Evolutionary conservation across 2,113 vertebrate species (phyloP).

Genomic region (Phylloscopus whistleri): DNA sequence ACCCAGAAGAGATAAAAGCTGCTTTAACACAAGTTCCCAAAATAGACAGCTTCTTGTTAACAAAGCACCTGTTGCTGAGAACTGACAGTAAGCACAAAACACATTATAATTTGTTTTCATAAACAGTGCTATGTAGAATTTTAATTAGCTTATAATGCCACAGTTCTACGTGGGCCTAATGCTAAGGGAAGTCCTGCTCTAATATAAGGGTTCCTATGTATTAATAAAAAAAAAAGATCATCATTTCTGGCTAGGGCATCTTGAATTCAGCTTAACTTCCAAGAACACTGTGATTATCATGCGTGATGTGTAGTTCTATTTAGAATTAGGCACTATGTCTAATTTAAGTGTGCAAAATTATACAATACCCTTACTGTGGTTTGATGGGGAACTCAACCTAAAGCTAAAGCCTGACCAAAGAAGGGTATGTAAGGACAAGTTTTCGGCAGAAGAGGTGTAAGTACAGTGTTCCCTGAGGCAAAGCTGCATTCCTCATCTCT

Average conservation of each 20-base stretch:
- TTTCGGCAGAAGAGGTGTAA: background rate
- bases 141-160: conserved; percentile 45
- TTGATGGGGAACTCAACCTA: conserved; percentile 38
- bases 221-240: background rate
- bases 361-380: conserved; percentile 53
- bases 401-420: conserved; percentile 35
- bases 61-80: conserved; percentile 60
- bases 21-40: conserved; percentile 39
- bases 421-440: conserved; percentile 36
- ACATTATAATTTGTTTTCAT: conserved; percentile 58
- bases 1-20: conserved; percentile 49
- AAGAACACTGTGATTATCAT: conserved; percentile 34
- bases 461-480: background rate
- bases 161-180: background rate
- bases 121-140: conserved; percentile 54
- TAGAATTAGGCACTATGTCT: conserved; percentile 37
- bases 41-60: conserved; percentile 63
- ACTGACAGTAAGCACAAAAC: conserved; percentile 60
- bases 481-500: conserved; percentile 22
- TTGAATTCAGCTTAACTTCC: conserved; percentile 16
- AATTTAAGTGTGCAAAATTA: conserved; percentile 62
- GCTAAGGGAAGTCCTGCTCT: background rate
- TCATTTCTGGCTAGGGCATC: background rate
- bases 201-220: background rate
- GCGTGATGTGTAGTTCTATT: background rate